Evolutionary conservation across 2,113 vertebrate species (phyloP).

Genomic region (Pseudorectes ferrugineus): DNA sequence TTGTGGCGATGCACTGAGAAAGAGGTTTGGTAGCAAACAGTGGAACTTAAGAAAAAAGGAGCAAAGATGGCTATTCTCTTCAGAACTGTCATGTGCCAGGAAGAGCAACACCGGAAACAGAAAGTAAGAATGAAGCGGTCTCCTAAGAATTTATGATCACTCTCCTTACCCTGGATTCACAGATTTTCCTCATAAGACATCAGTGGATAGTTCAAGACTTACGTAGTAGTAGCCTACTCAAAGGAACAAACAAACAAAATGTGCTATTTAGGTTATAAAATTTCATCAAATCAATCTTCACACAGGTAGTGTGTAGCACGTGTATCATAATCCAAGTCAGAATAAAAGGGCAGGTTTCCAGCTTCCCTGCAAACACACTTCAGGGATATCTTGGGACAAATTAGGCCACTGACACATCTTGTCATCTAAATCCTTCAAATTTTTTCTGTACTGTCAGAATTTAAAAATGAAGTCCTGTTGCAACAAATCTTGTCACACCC

Average conservation of each 20-base stretch:
- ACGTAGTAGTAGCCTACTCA: background rate
- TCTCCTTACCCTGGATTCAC: background rate
- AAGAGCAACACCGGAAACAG: background rate
- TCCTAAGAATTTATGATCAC: background rate
- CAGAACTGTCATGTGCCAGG: background rate
- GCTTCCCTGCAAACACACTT: background rate
- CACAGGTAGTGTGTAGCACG: background rate
- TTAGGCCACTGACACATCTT: background rate
- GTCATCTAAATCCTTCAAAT: background rate
- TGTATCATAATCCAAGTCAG: background rate
- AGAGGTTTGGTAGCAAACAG: background rate
- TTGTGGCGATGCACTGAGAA: background rate
- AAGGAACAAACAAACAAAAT: background rate
- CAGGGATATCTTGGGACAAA: background rate
- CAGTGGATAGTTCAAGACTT: background rate
- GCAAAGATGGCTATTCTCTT: background rate
- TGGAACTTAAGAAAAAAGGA: background rate
- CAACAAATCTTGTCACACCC: background rate
- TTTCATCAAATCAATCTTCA: background rate
- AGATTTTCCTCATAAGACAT: background rate
- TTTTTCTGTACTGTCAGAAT: background rate
- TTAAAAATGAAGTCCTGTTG: background rate
- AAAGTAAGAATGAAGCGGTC: background rate
- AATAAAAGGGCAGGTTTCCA: background rate
- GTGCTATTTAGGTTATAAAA: background rate